These are phyloP conservation scores for Podargus strigoides DNA, from an alignment of 2,797 vertebrate genomes.

Conservation along the genomic window DNA sequence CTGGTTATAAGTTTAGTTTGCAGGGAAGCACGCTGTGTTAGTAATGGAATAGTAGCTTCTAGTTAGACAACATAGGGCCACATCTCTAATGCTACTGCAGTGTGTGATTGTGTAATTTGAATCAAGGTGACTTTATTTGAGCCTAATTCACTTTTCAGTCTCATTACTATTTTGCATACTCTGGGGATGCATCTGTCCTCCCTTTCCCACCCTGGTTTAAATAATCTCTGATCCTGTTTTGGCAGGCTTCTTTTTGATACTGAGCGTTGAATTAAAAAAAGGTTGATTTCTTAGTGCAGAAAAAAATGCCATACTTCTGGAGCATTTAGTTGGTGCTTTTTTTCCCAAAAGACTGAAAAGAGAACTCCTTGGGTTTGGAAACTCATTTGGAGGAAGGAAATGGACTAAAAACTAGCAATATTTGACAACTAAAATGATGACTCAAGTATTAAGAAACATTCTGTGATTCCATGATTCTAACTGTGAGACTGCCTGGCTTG, in stretches of 20 bases:
- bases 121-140: slow-evolving; percentile 57
- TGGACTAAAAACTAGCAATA: background rate
- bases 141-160: background rate
- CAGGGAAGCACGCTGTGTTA: background rate
- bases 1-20: background rate
- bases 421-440: background rate
- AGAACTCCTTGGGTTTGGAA: background rate
- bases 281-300: background rate
- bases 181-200: background rate
- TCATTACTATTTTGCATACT: slow-evolving; percentile 14
- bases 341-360: background rate
- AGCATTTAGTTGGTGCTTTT: background rate
- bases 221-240: slow-evolving; percentile 8
- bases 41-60: background rate
- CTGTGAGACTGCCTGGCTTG: background rate
- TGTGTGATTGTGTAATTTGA: background rate
- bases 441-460: background rate
- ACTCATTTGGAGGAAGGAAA: background rate
- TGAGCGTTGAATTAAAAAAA: background rate
- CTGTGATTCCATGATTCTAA: too few relatives aligned
- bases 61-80: background rate
- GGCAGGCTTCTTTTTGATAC: background rate
- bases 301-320: background rate
- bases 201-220: background rate
- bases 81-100: background rate